Evolutionary conservation across 1,140 invertebrate species (phyloP), one percentile per base, ranked within the genome.

Genomic region (Archivesica marissinica): DNA sequence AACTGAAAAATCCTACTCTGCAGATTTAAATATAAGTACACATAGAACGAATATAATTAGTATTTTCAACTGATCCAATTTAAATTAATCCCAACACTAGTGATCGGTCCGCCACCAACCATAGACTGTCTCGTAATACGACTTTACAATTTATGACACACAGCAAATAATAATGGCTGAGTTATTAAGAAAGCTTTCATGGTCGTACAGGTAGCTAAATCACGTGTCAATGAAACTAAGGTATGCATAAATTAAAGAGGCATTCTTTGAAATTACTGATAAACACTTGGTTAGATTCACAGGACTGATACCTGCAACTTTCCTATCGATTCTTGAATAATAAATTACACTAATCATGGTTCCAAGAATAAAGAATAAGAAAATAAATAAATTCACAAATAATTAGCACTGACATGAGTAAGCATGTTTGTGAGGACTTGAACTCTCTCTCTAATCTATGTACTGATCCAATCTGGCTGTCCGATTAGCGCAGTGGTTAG

Each of bases 221-320:
- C 68, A 72, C 41, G 39, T 72, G 68, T 50, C 68, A 72, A 2
- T 28, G 68, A 72, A 44, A 72, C 68, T 17, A 47, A 72, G 68
- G 68, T 72, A 72, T 72, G 68, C 68, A 72, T 72, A 72, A 25
- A 72, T 72, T 72, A 72, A 72, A 72, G 59, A 64, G 59, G 59
- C 59, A 64, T 25, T 64, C 23, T 30, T 25, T 64, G 23, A 64
- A 25, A 64, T 64, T 33, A 64, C 30, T 35, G 23, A 64, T 35
- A 64, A 33, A 64, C 54, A 28, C 33, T n/a, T 35, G 7, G 15
- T 35, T 35, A 13, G 59, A 25, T 64, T 64, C 20, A 28, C 13
- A 59, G 25, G 25, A 28, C 25, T 59, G 25, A 28, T 28, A 28
- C 9, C 54, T 59, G 25, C 33, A 59, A 28, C 33, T 28, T 59